Evolutionary conservation across 1,140 invertebrate species (phyloP).

Genomic region (Sweltsa coloradensis): DNA sequence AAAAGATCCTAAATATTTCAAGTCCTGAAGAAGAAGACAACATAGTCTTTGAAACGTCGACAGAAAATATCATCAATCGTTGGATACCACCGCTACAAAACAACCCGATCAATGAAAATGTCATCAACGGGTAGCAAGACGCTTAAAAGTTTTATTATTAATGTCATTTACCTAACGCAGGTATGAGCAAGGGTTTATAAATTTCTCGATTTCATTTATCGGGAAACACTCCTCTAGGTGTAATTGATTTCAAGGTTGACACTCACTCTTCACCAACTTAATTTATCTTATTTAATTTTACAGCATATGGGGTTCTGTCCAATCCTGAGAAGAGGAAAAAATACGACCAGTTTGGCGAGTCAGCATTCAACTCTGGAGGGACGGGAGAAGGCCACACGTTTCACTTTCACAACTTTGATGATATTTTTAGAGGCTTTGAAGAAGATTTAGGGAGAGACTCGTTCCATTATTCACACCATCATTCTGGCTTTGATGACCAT

Average conservation of each 20-base stretch:
- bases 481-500: constrained; percentile 1
- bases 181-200: too few relatives aligned
- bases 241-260: neutral
- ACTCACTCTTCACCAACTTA: neutral
- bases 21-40: too few relatives aligned
- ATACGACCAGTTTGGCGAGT: constrained; percentile 26
- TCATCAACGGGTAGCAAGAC: too few relatives aligned
- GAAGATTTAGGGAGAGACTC: constrained; percentile 8
- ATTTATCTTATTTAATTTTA: constrained; percentile 3
- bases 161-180: too few relatives aligned
- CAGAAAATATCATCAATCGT: too few relatives aligned
- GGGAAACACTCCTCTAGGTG: too few relatives aligned
- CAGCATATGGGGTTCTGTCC: constrained; percentile 31
- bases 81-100: too few relatives aligned
- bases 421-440: constrained; percentile 13
- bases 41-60: too few relatives aligned
- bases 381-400: constrained; percentile 17
- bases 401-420: constrained; percentile 27
- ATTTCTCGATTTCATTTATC: too few relatives aligned
- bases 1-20: too few relatives aligned
- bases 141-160: too few relatives aligned
- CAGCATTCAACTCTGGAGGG: constrained; percentile 13
- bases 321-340: constrained; percentile 26
- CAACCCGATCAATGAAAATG: too few relatives aligned
- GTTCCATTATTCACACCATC: constrained; percentile 8